These are phyloP conservation scores for Emmelina monodactyla DNA, from an alignment of 2,888 invertebrate species.

Conservation along the genomic window DNA sequence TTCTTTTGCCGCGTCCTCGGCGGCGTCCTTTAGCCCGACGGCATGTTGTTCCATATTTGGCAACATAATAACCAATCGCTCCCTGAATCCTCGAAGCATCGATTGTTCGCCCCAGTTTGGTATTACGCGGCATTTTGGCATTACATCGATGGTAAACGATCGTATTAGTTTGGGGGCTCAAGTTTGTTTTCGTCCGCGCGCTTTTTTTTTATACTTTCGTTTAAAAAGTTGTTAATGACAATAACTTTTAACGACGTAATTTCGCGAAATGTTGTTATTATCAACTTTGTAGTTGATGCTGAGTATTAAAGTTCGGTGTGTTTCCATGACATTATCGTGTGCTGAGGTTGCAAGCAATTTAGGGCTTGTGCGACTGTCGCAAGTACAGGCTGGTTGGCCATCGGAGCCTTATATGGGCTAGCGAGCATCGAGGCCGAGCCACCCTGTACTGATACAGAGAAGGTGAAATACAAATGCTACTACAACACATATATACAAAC, in stretches of 20 bases:
- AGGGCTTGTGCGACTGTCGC: slow-evolving; percentile 35
- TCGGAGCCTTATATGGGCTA: slow-evolving; percentile 18
- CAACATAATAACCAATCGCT: slow-evolving; percentile 45
- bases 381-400: slow-evolving; percentile 37
- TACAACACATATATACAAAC: too few relatives aligned
- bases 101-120: slow-evolving; percentile 60
- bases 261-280: too few relatives aligned
- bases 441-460: too few relatives aligned
- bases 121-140: slow-evolving; percentile 33
- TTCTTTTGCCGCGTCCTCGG: slow-evolving; percentile 45
- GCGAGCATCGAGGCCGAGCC: slow-evolving; percentile 43
- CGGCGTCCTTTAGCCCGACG: slow-evolving; percentile 52
- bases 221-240: neutral
- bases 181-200: neutral
- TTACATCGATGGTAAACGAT: slow-evolving; percentile 19
- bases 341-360: slow-evolving; percentile 37
- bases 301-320: slow-evolving; percentile 3
- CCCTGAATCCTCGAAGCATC: slow-evolving; percentile 31
- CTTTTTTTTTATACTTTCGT: neutral
- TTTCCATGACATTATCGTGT: slow-evolving; percentile 19
- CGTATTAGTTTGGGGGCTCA: slow-evolving; percentile 1
- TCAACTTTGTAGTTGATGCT: neutral
- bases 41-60: slow-evolving; percentile 48
- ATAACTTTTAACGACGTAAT: slow-evolving; percentile 1
- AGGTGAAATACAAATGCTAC: too few relatives aligned